Conservation (phyloP, 2,113 vertebrate species). For the Zosterops pallidus region DNA sequence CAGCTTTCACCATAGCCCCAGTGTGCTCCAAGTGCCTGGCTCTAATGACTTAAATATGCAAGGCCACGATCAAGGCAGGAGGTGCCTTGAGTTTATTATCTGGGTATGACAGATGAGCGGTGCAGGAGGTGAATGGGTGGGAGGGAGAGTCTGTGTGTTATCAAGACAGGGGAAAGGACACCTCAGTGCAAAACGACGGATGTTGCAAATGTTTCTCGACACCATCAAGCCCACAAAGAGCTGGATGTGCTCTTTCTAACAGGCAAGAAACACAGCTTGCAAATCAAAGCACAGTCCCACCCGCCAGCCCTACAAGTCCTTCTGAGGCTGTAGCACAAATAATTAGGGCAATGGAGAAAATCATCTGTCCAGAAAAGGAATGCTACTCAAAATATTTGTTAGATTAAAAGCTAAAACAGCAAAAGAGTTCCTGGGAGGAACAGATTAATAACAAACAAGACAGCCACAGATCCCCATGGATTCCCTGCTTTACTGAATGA, state of each 20-base stretch:
- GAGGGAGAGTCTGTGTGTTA: background rate
- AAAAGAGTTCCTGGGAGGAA: background rate
- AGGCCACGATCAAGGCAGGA: background rate
- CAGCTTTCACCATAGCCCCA: constrained; percentile 30
- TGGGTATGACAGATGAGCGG: background rate
- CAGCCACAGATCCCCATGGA: background rate
- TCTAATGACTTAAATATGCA: constrained; percentile 57
- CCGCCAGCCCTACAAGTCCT: background rate
- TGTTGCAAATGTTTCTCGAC: background rate
- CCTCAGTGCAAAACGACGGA: background rate
- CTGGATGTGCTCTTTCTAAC: background rate
- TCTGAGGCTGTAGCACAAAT: background rate
- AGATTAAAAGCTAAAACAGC: background rate
- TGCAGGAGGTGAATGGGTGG: background rate
- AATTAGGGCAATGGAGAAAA: background rate
- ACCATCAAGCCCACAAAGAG: background rate
- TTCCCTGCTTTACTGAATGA: constrained; percentile 7
- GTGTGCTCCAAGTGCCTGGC: background rate
- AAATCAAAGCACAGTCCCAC: background rate
- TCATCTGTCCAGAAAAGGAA: constrained; percentile 12
- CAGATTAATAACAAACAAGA: constrained; percentile 16
- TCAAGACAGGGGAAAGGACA: background rate
- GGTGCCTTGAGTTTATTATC: constrained; percentile 38
- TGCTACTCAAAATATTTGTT: constrained; percentile 8
- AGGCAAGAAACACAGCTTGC: background rate